These are phyloP conservation scores for Triops cancriformis DNA, from an alignment of 1,140 invertebrate genomes.

Conservation along the genomic window DNA sequence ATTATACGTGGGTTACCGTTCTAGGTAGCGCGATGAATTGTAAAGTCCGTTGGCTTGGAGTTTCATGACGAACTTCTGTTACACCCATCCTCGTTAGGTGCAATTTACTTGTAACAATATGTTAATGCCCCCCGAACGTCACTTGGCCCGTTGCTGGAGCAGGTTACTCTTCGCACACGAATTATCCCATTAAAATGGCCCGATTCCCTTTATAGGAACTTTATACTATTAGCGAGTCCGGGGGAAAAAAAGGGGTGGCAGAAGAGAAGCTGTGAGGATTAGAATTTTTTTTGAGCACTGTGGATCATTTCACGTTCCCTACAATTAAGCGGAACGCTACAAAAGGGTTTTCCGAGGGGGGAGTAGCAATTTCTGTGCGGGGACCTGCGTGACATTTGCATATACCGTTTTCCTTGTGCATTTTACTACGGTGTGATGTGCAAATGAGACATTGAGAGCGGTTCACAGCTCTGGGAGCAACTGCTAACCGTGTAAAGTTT, in stretches of 20 bases:
- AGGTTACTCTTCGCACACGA: neutral
- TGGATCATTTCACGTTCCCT: neutral
- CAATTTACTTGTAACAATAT: neutral
- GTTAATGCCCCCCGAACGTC: neutral
- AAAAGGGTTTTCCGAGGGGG: neutral
- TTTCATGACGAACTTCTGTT: no score
- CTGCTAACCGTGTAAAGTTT: neutral
- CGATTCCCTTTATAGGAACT: neutral
- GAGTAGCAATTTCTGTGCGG: neutral
- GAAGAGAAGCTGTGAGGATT: neutral
- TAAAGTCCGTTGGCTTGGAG: no score
- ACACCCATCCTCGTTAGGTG: no score
- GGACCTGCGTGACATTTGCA: conserved; percentile 4
- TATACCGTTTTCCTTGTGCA: neutral
- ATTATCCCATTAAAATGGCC: neutral
- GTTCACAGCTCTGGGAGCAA: neutral
- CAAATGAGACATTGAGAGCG: neutral
- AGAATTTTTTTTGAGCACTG: neutral
- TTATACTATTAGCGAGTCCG: neutral
- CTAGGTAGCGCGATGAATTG: no score
- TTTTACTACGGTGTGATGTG: neutral
- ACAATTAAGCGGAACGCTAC: neutral
- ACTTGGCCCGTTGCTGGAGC: neutral
- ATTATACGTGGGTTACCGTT: no score
- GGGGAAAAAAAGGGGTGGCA: neutral